Conservation (phyloP, 1,140 invertebrate genomes). For the Drosophila bifasciata region DNA sequence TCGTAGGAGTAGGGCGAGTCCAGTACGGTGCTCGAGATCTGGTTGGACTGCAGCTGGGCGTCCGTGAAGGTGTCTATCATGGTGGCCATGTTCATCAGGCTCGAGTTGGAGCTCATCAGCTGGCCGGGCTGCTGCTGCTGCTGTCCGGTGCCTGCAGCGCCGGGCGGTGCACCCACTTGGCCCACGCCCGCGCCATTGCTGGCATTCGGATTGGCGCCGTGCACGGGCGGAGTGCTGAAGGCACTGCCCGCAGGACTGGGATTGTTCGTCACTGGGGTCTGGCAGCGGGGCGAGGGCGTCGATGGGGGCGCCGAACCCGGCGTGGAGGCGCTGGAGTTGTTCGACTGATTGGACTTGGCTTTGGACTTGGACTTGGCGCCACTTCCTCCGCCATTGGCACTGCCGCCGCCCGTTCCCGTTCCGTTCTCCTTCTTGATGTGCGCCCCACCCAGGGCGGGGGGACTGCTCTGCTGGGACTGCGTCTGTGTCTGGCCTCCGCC, state of each 20-base stretch:
- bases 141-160: background rate
- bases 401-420: slow-evolving; percentile 22
- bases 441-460: slow-evolving; percentile 42
- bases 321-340: slow-evolving; percentile 72
- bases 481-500: slow-evolving; percentile 84
- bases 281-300: slow-evolving; percentile 82
- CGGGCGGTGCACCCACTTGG: slow-evolving; percentile 9
- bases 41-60: slow-evolving; percentile 91
- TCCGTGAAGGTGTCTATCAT: slow-evolving; percentile 91
- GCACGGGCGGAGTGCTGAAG: slow-evolving; percentile 79
- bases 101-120: slow-evolving; percentile 85
- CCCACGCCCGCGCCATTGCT: slow-evolving; percentile 25
- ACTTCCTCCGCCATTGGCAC: slow-evolving; percentile 19
- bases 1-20: slow-evolving; percentile 90
- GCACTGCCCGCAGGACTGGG: slow-evolving; percentile 83
- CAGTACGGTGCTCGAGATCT: slow-evolving; percentile 91
- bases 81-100: slow-evolving; percentile 88
- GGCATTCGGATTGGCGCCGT: slow-evolving; percentile 55
- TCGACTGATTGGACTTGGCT: slow-evolving; percentile 70
- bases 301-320: slow-evolving; percentile 84
- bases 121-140: slow-evolving; percentile 62
- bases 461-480: slow-evolving; percentile 74
- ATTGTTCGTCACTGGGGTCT: slow-evolving; percentile 84
- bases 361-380: slow-evolving; percentile 60
- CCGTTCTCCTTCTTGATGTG: slow-evolving; percentile 70